Percentiles rank a stretch among this genome's conserved stretches.
These are phyloP conservation scores for Percopsis transmontana DNA, from an alignment of 2,113 vertebrate species.

Conservation along the genomic window DNA sequence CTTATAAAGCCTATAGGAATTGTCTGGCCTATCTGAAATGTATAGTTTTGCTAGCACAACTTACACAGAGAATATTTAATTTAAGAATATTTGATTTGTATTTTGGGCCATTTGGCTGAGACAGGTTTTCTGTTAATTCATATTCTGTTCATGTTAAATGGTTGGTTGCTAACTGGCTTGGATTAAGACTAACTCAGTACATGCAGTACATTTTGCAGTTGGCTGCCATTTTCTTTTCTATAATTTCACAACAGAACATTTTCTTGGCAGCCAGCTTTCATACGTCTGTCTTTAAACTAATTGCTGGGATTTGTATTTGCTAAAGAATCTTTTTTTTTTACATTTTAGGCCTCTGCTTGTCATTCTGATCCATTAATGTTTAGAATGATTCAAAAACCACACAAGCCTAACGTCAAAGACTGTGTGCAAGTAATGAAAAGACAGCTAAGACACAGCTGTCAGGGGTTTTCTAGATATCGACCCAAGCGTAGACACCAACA, in stretches of 20 bases:
- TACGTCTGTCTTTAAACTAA: slow-evolving; percentile 4
- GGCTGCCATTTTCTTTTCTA: slow-evolving; percentile 22
- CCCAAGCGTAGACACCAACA: too few relatives aligned
- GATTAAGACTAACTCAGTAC: slow-evolving; percentile 9
- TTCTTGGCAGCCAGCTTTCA: slow-evolving; percentile 9
- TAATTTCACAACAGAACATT: slow-evolving; percentile 30
- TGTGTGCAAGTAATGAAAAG: too few relatives aligned
- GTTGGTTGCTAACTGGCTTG: slow-evolving; percentile 22
- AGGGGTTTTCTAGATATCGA: too few relatives aligned
- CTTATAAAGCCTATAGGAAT: slow-evolving; percentile 25
- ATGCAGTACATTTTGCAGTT: slow-evolving; percentile 28
- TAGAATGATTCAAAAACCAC: slow-evolving; percentile 9
- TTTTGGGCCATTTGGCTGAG: background rate
- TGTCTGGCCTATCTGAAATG: slow-evolving; percentile 17
- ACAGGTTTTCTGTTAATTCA: slow-evolving; percentile 28
- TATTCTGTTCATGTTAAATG: slow-evolving; percentile 27
- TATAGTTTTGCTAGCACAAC: background rate
- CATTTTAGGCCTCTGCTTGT: slow-evolving; percentile 24
- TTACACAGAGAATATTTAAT: background rate
- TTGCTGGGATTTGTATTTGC: slow-evolving; percentile 27
- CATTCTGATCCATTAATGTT: slow-evolving; percentile 28
- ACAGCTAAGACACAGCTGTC: too few relatives aligned
- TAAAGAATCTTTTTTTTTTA: slow-evolving; percentile 31
- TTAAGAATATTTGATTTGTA: background rate
- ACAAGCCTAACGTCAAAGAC: slow-evolving; percentile 15